Evolutionary conservation across 2,888 invertebrate species (phyloP).

Genomic region (Cheilosia soror): DNA sequence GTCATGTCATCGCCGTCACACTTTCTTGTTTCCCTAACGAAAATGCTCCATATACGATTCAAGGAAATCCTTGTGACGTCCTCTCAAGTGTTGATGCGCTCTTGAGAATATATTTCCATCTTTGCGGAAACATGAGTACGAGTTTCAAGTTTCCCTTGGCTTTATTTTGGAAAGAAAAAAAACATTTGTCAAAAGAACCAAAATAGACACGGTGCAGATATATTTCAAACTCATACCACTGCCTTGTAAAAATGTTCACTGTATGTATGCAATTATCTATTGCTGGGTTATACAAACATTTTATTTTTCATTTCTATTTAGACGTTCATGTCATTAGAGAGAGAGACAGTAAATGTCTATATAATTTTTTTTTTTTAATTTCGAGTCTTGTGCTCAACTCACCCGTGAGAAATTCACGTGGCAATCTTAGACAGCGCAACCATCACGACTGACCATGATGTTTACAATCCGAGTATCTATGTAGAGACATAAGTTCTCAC

Average conservation of each 20-base stretch:
- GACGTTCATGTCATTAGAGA: background rate
- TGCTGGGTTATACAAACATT: constrained; percentile 1
- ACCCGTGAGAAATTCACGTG: constrained; percentile 46
- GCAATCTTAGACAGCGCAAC: constrained; percentile 36
- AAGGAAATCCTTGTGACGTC: constrained; percentile 14
- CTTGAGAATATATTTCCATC: constrained; percentile 20
- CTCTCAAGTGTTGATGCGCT: constrained; percentile 23
- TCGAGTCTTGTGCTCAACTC: constrained; percentile 11
- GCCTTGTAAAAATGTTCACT: constrained; percentile 5
- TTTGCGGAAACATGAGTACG: constrained; percentile 7
- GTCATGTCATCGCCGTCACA: background rate
- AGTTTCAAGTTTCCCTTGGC: constrained; percentile 4
- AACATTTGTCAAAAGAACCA: constrained; percentile 15
- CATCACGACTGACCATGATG: constrained; percentile 32
- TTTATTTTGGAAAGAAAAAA: constrained; percentile 44
- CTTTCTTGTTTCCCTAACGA: background rate
- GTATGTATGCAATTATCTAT: constrained; percentile 1
- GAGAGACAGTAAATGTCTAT: background rate
- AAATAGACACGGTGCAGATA: constrained; percentile 17
- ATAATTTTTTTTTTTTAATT: constrained; percentile 1
- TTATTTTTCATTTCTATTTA: constrained; percentile 34
- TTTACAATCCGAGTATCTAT: constrained; percentile 46
- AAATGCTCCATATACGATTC: background rate
- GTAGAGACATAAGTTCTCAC: constrained; percentile 8
- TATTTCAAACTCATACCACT: constrained; percentile 14